phyloP scores from a whole-genome alignment of 2,888 invertebrate genomes.

The Adelognathus sp. region DNA sequence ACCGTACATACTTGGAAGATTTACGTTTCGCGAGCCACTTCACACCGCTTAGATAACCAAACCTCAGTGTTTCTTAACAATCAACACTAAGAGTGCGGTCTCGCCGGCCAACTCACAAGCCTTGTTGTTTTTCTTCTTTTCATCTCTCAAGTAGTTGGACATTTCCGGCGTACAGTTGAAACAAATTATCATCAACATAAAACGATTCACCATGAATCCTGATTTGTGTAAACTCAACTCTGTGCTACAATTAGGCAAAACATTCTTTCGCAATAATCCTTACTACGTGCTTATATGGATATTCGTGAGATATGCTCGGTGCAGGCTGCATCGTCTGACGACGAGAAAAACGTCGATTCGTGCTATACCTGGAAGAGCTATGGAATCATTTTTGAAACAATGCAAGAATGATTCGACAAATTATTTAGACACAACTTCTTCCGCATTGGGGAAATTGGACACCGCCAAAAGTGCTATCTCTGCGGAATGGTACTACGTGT shows the following conservation, averaged over 20 bases:
- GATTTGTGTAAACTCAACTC: no score
- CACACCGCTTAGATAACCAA: no score
- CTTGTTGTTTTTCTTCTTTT: no score
- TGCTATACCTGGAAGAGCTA: slow-evolving; percentile 62
- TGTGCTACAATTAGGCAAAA: slow-evolving; percentile 56
- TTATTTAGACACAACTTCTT: slow-evolving; percentile 69
- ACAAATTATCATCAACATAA: no score
- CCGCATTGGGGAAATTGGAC: slow-evolving; percentile 64
- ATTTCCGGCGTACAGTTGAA: no score
- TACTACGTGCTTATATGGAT: slow-evolving; percentile 66
- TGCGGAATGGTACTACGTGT: slow-evolving; percentile 65
- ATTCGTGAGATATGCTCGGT: slow-evolving; percentile 65
- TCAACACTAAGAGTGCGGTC: no score
- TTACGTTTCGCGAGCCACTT: no score
- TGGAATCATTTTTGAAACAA: slow-evolving; percentile 60
- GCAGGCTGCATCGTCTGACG: slow-evolving; percentile 63
- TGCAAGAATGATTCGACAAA: slow-evolving; percentile 13
- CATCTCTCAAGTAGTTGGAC: no score
- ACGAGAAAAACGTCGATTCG: slow-evolving; percentile 55
- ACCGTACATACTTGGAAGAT: no score
- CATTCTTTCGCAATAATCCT: slow-evolving; percentile 61
- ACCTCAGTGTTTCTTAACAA: no score
- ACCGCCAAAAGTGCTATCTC: slow-evolving; percentile 19
- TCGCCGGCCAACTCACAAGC: no score
- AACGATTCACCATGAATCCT: no score